Evolutionary conservation across 2,797 vertebrate genomes (phyloP).

Genomic region (Malurus leucopterus): DNA sequence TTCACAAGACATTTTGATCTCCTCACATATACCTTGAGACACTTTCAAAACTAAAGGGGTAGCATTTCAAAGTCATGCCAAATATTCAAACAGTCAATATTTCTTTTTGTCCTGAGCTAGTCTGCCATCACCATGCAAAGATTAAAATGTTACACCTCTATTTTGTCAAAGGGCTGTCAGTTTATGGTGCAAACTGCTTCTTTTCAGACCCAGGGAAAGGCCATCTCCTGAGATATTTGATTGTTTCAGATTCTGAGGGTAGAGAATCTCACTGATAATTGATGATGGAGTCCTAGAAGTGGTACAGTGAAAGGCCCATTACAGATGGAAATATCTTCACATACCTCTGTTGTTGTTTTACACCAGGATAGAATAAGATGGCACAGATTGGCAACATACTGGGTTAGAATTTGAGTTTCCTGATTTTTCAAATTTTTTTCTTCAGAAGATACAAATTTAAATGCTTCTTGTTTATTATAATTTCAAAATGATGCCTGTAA

Average conservation of each 20-base stretch:
- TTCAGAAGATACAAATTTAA: not conserved
- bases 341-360: not conserved
- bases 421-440: not conserved
- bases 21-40: not conserved
- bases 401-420: not conserved
- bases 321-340: not conserved
- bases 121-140: not conserved
- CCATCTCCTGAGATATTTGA: not conserved
- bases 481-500: not conserved
- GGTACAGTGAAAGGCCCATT: not conserved
- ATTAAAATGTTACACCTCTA: constrained; percentile 16
- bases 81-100: not conserved
- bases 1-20: not conserved
- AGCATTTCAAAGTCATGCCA: not conserved
- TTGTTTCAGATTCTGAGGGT: not conserved
- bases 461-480: not conserved
- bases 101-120: not conserved
- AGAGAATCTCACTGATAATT: not conserved
- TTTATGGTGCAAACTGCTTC: not conserved
- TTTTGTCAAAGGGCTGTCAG: not conserved
- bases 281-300: not conserved
- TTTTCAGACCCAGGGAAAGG: not conserved
- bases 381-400: not conserved
- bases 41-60: not conserved
- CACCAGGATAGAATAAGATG: not conserved